phyloP scores from a whole-genome alignment of 2,888 invertebrate species.

The Scaeva pyrastri region DNA sequence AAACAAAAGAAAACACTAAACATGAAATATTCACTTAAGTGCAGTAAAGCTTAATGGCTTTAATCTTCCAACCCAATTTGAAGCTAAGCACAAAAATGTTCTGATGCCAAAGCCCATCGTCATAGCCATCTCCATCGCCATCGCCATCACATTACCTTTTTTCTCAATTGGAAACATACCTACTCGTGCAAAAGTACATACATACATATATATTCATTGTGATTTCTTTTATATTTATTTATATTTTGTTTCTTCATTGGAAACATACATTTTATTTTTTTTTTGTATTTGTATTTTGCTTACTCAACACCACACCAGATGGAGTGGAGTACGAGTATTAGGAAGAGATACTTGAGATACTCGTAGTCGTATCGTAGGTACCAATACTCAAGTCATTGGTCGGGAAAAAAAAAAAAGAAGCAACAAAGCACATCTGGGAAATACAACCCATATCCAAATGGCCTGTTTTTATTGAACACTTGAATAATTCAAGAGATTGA shows the following conservation, averaged over 20 bases:
- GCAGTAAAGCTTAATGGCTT: slow-evolving; percentile 32
- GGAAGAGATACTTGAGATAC: neutral
- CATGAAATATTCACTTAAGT: slow-evolving; percentile 33
- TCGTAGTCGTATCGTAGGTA: no score
- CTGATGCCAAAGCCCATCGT: slow-evolving; percentile 3
- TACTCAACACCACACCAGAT: slow-evolving; percentile 23
- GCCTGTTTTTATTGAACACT: slow-evolving; percentile 64
- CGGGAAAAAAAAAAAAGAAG: neutral
- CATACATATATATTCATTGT: slow-evolving; percentile 40
- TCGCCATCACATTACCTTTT: slow-evolving; percentile 31
- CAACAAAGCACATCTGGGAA: slow-evolving; percentile 45
- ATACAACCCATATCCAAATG: slow-evolving; percentile 48
- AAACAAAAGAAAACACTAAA: neutral
- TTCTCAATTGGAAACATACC: slow-evolving; percentile 18
- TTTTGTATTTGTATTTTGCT: slow-evolving; percentile 18
- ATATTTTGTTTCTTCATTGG: slow-evolving; percentile 43
- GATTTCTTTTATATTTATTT: slow-evolving; percentile 40
- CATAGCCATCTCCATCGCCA: no score
- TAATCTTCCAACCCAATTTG: slow-evolving; percentile 32
- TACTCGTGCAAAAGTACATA: no score
- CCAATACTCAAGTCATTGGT: slow-evolving; percentile 29
- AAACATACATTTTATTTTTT: neutral
- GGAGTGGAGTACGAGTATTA: neutral
- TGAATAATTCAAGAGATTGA: slow-evolving; percentile 70
- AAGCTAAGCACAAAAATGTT: neutral